phyloP scores from a whole-genome alignment of 2,888 invertebrate species.

The Meiosimyza platycephala region DNA sequence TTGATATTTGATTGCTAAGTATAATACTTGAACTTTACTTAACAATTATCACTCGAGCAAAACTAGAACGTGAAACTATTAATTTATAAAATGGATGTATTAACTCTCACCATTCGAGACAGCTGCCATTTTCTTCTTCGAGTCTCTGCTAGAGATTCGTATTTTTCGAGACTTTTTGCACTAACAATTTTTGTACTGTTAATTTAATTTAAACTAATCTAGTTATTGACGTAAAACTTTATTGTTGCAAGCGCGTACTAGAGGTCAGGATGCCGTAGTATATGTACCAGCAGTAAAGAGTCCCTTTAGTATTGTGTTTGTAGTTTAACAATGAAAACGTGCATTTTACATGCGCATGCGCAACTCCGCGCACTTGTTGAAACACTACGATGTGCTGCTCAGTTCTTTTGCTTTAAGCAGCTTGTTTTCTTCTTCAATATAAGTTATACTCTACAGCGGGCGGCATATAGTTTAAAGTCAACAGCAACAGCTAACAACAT shows the following conservation, averaged over 20 bases:
- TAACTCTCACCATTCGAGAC: too few species aligned
- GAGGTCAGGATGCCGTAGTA: neutral
- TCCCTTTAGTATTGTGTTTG: slow-evolving; percentile 9
- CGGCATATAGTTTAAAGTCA: neutral
- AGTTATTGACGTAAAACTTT: neutral
- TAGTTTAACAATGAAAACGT: slow-evolving; percentile 34
- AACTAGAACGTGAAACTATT: too few species aligned
- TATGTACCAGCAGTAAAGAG: neutral
- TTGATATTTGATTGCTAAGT: too few species aligned
- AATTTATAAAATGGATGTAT: too few species aligned
- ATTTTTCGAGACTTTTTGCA: too few species aligned
- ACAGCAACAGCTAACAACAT: neutral
- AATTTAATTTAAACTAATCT: neutral
- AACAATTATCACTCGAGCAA: too few species aligned
- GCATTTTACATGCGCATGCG: slow-evolving; percentile 26
- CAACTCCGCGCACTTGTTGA: slow-evolving; percentile 1
- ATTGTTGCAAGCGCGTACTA: neutral
- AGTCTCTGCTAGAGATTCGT: too few species aligned
- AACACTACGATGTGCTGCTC: too few species aligned
- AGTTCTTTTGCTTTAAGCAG: neutral
- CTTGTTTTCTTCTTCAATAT: too few species aligned
- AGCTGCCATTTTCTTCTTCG: neutral
- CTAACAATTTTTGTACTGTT: too few species aligned
- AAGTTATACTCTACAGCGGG: neutral
- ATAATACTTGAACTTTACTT: too few species aligned